Conservation (phyloP, 2,888 invertebrate species). For the Athalia rosae region DNA sequence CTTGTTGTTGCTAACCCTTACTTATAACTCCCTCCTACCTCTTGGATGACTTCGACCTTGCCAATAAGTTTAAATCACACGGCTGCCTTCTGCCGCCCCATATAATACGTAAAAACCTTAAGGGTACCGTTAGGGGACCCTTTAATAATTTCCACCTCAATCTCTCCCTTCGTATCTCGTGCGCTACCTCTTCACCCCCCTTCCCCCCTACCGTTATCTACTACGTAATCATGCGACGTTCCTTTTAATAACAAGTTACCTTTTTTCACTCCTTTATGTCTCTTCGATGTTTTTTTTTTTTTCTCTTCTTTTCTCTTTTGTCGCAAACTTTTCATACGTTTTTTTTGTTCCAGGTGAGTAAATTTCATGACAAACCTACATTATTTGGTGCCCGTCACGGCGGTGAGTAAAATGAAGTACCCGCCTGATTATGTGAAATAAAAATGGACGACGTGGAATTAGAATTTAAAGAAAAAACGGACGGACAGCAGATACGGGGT, state of each 20-base stretch:
- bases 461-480: not conserved
- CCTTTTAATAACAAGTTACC: too few species aligned
- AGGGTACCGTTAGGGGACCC: not conserved
- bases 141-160: too few species aligned
- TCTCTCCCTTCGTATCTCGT: too few species aligned
- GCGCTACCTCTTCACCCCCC: too few species aligned
- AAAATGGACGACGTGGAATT: constrained; percentile 3
- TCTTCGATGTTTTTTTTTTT: not conserved
- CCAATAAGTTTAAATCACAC: constrained; percentile 7
- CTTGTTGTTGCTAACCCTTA: constrained; percentile 5
- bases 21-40: not conserved
- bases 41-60: not conserved
- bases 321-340: not conserved
- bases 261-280: not conserved
- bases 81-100: too few species aligned
- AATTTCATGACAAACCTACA: not conserved
- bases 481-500: too few species aligned
- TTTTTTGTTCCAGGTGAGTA: constrained; percentile 33
- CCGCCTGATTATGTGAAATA: not conserved
- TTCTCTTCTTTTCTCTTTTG: not conserved
- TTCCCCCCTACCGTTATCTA: too few species aligned
- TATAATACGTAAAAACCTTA: not conserved
- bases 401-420: constrained; percentile 28
- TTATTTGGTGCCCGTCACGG: not conserved
- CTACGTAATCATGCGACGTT: too few species aligned